These are phyloP conservation scores for Pelagia noctiluca DNA, from an alignment of 30 jellyfish, hydroid and myxozoan species.

Conservation along the genomic window DNA sequence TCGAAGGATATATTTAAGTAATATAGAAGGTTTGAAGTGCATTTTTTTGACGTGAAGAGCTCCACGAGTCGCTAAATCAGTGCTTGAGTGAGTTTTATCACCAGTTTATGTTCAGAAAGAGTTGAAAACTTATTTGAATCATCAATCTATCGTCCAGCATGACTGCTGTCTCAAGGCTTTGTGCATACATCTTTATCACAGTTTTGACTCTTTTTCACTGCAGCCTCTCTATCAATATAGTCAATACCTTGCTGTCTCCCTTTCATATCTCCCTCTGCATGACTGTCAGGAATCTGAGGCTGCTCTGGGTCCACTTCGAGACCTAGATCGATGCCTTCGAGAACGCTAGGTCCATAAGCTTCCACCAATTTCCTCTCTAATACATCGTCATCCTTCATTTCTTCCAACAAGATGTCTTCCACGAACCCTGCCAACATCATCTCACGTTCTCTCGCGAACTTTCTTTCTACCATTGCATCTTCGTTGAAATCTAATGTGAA, in stretches of 20 bases:
- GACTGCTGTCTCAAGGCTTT: constrained; percentile 8
- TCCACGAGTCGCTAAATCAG: no score
- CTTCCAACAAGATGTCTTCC: constrained; percentile 83
- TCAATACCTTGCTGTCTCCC: constrained; percentile 5
- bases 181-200: constrained; percentile 43
- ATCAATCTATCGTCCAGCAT: not conserved
- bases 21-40: no score
- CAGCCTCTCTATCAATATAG: constrained; percentile 32
- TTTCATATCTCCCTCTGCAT: not conserved
- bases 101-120: no score
- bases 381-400: constrained; percentile 75
- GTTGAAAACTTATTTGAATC: not conserved
- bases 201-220: constrained; percentile 1
- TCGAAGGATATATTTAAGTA: no score
- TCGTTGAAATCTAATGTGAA: constrained; percentile 83
- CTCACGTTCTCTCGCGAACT: constrained; percentile 82
- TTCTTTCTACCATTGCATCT: constrained; percentile 85
- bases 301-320: constrained; percentile 73
- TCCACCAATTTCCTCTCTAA: constrained; percentile 68
- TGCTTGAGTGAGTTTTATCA: no score
- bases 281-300: constrained; percentile 52
- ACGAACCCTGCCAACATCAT: constrained; percentile 84
- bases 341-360: constrained; percentile 84
- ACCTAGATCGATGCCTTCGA: constrained; percentile 84
- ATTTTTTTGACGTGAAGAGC: no score